Evolutionary conservation across 1,140 invertebrate genomes (phyloP), one percentile per base, ranked within the genome.

Genomic region (Bombus breviceps): DNA sequence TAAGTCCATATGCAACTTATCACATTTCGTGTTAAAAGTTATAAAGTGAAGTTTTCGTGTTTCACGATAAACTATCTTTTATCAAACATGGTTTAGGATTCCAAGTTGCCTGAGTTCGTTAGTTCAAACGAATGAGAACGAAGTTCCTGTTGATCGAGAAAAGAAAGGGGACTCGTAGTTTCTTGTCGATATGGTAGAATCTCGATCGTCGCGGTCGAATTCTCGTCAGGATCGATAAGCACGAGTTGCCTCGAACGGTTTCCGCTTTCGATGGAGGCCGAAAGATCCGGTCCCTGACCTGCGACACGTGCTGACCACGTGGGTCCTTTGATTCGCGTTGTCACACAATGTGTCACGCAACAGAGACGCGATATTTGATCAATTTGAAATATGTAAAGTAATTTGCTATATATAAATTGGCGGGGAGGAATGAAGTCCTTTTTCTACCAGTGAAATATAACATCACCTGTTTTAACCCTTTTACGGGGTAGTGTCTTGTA

Each of bases 291-390:
- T 90, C 81, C 89, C 88, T 87, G 85, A 91, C 82, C 89, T 88
- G 83, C 80, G 88, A 93, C 92, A 94, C 92, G 91, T 93, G 93
- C 92, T 85, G 62, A 79, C 85, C 92, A 93, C 90, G 92, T 93
- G 93, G 89, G 79, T 90, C 85, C 89, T 94, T 92, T 88, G 91
- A 92, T 90, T 92, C 91, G 88, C 80, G 71, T 75, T 86, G 87
- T 90, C 90, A 92, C 89, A 86, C 86, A 83, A 90, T 84, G 85
- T 87, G 87, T 84, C 85, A 87, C 80, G 75, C 37, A 8, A 68
- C 18, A 34, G 83, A 57, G 32, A 69, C 18, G 8, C 25, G 5
- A 22, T 9, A 28, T 13, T 73, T 1, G 39, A 13, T n/a, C 22
- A 41, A 43, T 68, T 37, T 22, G 8, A 1, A 28, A n/a, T 41